Percentiles rank a stretch among this genome's conserved stretches.
Conservation (phyloP, 2,797 vertebrate species). For the Capromys pilorides region DNA sequence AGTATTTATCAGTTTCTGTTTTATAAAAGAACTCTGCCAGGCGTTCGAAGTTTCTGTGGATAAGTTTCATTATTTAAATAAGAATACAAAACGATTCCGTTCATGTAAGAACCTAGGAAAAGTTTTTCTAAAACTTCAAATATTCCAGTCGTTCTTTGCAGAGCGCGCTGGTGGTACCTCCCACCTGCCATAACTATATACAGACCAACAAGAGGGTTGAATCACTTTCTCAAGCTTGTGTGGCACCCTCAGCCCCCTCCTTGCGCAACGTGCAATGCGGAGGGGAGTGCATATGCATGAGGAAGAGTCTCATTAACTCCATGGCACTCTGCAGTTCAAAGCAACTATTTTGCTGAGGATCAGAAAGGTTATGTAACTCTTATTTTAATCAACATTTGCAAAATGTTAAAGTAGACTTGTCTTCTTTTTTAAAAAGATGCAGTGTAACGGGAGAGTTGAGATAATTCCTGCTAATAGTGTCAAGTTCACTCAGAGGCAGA, state of each 20-base stretch:
- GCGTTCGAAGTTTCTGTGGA: not conserved
- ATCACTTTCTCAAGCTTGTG: conserved; percentile 60
- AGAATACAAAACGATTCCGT: conserved; percentile 15
- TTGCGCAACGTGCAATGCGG: not conserved
- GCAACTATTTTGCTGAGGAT: conserved; percentile 66
- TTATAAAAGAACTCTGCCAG: conserved; percentile 1
- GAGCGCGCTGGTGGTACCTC: not conserved
- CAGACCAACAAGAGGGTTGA: not conserved
- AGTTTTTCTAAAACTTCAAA: conserved; percentile 58
- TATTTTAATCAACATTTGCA: conserved; percentile 71
- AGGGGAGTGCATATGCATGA: conserved; percentile 53
- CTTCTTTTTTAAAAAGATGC: conserved; percentile 56
- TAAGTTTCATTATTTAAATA: conserved; percentile 16
- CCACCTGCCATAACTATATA: conserved; percentile 68
- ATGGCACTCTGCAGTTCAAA: conserved; percentile 59
- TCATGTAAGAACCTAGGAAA: conserved; percentile 45
- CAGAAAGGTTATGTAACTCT: conserved; percentile 82
- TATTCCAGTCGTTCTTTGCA: conserved; percentile 45
- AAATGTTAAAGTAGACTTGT: conserved; percentile 81
- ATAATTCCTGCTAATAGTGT: conserved; percentile 86
- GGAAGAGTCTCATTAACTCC: conserved; percentile 76
- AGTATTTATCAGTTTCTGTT: not conserved
- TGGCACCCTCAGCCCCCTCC: not conserved
- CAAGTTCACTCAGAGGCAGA: conserved; percentile 81
- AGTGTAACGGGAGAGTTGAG: conserved; percentile 23